A percentile compares a stretch with the other conserved stretches of the same genome.
Evolutionary conservation across 2,113 vertebrate genomes (phyloP).

Genomic region (Myanophis thanlyinensis): DNA sequence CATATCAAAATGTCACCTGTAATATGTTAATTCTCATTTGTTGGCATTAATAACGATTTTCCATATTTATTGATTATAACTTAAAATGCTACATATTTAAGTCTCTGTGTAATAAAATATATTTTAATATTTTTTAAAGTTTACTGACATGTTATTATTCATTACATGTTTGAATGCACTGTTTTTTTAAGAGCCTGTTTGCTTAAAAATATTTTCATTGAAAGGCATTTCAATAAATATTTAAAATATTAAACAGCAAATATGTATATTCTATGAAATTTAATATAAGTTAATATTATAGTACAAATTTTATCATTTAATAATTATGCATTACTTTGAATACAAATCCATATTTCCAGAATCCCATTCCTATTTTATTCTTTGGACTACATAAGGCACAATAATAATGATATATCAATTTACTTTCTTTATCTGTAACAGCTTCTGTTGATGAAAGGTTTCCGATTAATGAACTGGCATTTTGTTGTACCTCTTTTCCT

Average conservation of each 20-base stretch:
- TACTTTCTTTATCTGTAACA: constrained; percentile 44
- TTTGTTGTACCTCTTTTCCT: constrained; percentile 43
- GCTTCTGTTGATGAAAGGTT: constrained; percentile 23
- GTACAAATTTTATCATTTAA: not conserved
- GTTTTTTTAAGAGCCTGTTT: not conserved
- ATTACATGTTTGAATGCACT: not conserved
- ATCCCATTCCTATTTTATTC: not conserved
- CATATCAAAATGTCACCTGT: not conserved
- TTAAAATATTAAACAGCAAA: not conserved
- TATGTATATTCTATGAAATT: not conserved
- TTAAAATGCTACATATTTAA: not conserved
- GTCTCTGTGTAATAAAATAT: not conserved
- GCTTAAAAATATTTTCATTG: not conserved
- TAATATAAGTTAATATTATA: not conserved
- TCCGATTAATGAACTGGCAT: constrained; percentile 43
- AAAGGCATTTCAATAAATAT: not conserved
- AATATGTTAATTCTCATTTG: not conserved
- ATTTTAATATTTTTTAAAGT: not conserved
- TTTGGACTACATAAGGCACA: not conserved
- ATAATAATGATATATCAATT: not conserved
- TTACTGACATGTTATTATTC: not conserved
- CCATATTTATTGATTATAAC: not conserved
- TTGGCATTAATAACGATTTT: not conserved
- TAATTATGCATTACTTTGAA: not conserved
- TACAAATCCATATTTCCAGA: not conserved